Base-by-base conservation (phyloP, 2,888 invertebrate species). In the Watsonalla binaria region DNA sequence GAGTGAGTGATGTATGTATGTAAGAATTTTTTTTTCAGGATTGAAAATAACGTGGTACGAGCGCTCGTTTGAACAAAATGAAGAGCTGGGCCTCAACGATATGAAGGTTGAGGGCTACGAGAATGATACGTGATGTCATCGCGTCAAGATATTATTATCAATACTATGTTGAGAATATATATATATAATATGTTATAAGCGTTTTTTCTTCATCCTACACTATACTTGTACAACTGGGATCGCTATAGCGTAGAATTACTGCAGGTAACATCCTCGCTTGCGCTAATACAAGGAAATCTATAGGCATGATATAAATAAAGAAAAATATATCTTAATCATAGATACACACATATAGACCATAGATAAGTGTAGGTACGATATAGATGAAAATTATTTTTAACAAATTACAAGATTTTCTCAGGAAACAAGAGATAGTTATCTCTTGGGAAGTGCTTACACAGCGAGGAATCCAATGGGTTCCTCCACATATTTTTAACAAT, bases 41-140 rank as follows among this genome's bases (percentile, higher is more conserved):
- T 86, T 99, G 60, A 94, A 89, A 58, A 93, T 98, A 13, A 93
- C 92, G 0, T 93, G 94, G 45, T 99, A 99, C 81, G 95, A 96
- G 54, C 91, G 99, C 50, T 93, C 90, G 0, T 95, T 92, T 72
- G 98, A 99, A 7, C 98, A 99, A 78, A 98, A 99, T 76, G 99
- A 99, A 55, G 96, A 97, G 52, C 90, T 99, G 1, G 99, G 99
- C 0, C 82, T 99, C 24, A 98, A 98, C 76, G 98, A 99, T 78
- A 98, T 99, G 94, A 97, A 96, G 84, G 96, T 97, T 0, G 98
- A 98, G 70, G 93, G 95, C 69, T 98, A 98, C 76, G 81, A 76
- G 9, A 51, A 61, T 48, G 14, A 14, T 8, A 15, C 37, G 0
- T 49, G 35, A 24, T 8, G 7, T 4, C 13, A 48, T 5, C 13